Percentiles rank a stretch among this genome's conserved stretches.
phyloP scores from a whole-genome alignment of 2,113 vertebrate species.

The Electrona antarctica region DNA sequence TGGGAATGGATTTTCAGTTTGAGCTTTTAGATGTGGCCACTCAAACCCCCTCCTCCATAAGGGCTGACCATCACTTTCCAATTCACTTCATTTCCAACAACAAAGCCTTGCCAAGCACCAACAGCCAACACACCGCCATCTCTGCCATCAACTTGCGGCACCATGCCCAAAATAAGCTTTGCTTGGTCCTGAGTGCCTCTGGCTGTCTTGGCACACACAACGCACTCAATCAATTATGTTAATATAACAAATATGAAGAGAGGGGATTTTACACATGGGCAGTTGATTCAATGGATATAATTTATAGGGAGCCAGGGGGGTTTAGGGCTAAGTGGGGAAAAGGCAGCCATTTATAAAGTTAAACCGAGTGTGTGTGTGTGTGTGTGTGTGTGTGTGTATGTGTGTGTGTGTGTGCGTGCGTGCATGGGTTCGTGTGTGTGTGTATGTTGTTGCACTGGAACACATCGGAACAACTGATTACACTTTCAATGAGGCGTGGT shows the following conservation, averaged over 20 bases:
- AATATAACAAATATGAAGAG: constrained; percentile 63
- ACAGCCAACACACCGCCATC: constrained; percentile 60
- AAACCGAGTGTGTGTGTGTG: constrained; percentile 27
- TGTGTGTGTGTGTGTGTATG: constrained; percentile 7
- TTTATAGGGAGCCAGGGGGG: constrained; percentile 47
- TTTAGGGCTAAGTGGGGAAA: constrained; percentile 55
- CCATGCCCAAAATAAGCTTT: constrained; percentile 40
- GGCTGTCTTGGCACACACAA: constrained; percentile 63
- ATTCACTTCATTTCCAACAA: constrained; percentile 72
- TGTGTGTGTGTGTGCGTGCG: constrained; percentile 18
- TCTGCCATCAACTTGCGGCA: constrained; percentile 43
- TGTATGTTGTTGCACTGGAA: constrained; percentile 27
- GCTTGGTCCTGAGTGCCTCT: constrained; percentile 49
- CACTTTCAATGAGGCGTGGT: constrained; percentile 62
- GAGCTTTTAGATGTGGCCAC: constrained; percentile 9
- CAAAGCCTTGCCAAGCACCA: constrained; percentile 67
- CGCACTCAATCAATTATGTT: constrained; percentile 72
- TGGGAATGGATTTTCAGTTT: constrained; percentile 17
- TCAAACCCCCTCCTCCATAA: constrained; percentile 28
- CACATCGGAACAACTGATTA: constrained; percentile 55
- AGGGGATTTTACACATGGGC: constrained; percentile 50
- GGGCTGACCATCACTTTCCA: constrained; percentile 60
- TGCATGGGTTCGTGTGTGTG: neutral
- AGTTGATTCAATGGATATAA: constrained; percentile 45
- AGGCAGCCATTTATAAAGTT: constrained; percentile 36